Evolutionary conservation across 2,888 invertebrate genomes (phyloP).

Genomic region (Plusia festucae): DNA sequence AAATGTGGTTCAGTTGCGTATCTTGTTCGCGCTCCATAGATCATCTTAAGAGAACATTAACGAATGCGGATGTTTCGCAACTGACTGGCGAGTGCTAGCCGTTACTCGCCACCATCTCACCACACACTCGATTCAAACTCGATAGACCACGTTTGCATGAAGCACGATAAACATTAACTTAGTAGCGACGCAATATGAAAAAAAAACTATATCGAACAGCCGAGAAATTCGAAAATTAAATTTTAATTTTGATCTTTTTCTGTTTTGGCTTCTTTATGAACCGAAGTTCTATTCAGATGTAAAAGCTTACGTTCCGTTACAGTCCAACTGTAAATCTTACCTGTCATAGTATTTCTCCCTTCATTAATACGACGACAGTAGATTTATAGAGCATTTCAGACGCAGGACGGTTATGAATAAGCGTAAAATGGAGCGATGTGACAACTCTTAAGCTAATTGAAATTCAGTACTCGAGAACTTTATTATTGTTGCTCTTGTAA

Average conservation of each 20-base stretch:
- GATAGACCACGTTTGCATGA: slow-evolving; percentile 11
- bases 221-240: not conserved
- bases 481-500: slow-evolving; percentile 6
- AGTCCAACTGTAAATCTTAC: not conserved
- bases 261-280: not conserved
- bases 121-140: slow-evolving; percentile 19
- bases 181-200: not conserved
- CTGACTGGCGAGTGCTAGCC: slow-evolving; percentile 28
- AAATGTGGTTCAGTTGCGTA: slow-evolving; percentile 73
- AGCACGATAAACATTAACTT: not conserved
- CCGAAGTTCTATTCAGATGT: not conserved
- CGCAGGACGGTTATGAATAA: slow-evolving; percentile 3
- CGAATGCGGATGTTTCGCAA: slow-evolving; percentile 79
- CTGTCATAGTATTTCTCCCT: not conserved
- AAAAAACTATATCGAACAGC: not conserved
- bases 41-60: slow-evolving; percentile 72
- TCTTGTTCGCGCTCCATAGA: slow-evolving; percentile 70
- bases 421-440: slow-evolving; percentile 8
- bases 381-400: slow-evolving; percentile 7
- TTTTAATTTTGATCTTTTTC: not conserved
- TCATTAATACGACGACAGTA: slow-evolving; percentile 4
- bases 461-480: slow-evolving; percentile 6
- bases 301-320: slow-evolving; percentile 1
- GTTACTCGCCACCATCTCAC: slow-evolving; percentile 29
- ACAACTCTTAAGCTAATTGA: slow-evolving; percentile 2